A percentile compares a stretch with the other conserved stretches of the same genome.
Conservation (phyloP, 2,797 vertebrate species). For the Distichodus sexfasciatus region DNA sequence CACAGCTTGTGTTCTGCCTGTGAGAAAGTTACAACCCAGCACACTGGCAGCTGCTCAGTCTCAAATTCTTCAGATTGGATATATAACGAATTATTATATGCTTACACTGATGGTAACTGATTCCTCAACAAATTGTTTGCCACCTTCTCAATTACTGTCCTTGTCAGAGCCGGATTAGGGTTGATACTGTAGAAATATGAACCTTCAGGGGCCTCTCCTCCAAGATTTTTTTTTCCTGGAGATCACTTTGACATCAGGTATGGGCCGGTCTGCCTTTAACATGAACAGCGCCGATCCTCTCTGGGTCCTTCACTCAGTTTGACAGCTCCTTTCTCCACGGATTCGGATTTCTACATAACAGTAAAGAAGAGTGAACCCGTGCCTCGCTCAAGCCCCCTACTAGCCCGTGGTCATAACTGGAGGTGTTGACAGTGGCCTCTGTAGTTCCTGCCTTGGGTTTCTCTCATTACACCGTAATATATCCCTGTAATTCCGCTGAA, state of each 20-base stretch:
- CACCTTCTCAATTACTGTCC: neutral
- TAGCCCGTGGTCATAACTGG: constrained; percentile 71
- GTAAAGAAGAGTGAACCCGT: constrained; percentile 56
- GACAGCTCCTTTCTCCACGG: constrained; percentile 43
- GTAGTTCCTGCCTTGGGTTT: constrained; percentile 72
- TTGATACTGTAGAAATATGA: constrained; percentile 23
- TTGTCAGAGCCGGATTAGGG: neutral
- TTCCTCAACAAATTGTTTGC: constrained; percentile 28
- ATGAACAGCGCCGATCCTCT: constrained; percentile 46
- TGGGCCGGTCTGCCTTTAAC: constrained; percentile 9
- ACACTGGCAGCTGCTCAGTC: too few relatives aligned
- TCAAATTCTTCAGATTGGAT: too few relatives aligned
- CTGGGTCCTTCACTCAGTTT: constrained; percentile 60
- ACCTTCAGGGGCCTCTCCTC: constrained; percentile 2
- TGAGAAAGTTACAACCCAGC: too few relatives aligned
- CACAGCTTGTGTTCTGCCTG: too few relatives aligned
- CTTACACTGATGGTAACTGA: neutral
- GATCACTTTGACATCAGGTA: constrained; percentile 33
- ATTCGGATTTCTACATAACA: constrained; percentile 40
- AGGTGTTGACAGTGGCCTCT: constrained; percentile 75
- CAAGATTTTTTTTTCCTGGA: constrained; percentile 6
- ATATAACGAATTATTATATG: constrained; percentile 6
- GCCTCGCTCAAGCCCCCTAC: constrained; percentile 50
- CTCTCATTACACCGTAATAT: constrained; percentile 67
- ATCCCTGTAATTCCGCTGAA: constrained; percentile 65